phyloP scores from a whole-genome alignment of 2,888 invertebrate genomes.

The Ophonus ardosiacus region DNA sequence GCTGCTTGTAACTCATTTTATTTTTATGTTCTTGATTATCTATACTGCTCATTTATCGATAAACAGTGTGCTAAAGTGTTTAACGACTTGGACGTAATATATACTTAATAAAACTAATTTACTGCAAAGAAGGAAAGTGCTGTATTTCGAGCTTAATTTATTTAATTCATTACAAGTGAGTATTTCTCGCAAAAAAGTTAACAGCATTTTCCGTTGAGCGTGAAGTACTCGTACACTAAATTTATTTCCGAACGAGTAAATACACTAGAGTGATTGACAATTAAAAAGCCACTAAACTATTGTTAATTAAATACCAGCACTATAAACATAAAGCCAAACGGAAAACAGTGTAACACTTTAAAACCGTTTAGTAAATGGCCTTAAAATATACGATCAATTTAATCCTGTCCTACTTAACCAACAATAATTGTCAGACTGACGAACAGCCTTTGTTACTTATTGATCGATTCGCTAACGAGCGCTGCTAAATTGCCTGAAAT shows the following conservation, averaged over 20 bases:
- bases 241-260: slow-evolving; percentile 33
- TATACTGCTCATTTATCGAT: neutral
- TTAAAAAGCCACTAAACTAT: slow-evolving; percentile 48
- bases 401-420: slow-evolving; percentile 50
- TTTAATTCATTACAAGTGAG: slow-evolving; percentile 25
- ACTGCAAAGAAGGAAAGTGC: neutral
- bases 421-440: slow-evolving; percentile 56
- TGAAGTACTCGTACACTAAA: slow-evolving; percentile 21
- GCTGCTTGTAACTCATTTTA: too few relatives aligned
- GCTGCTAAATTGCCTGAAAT: slow-evolving; percentile 28
- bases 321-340: slow-evolving; percentile 46
- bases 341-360: slow-evolving; percentile 43
- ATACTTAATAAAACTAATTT: neutral
- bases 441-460: slow-evolving; percentile 37
- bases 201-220: slow-evolving; percentile 7
- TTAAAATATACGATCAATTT: slow-evolving; percentile 52
- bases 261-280: slow-evolving; percentile 37
- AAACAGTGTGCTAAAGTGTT: neutral
- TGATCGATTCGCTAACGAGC: slow-evolving; percentile 45
- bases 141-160: slow-evolving; percentile 2
- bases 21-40: too few relatives aligned
- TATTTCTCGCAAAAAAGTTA: slow-evolving; percentile 26
- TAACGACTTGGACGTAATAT: neutral
- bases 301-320: slow-evolving; percentile 35
- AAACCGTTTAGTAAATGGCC: slow-evolving; percentile 12